These are phyloP conservation scores for Cantharis lateralis DNA, from an alignment of 2,888 invertebrate species.

Conservation along the genomic window DNA sequence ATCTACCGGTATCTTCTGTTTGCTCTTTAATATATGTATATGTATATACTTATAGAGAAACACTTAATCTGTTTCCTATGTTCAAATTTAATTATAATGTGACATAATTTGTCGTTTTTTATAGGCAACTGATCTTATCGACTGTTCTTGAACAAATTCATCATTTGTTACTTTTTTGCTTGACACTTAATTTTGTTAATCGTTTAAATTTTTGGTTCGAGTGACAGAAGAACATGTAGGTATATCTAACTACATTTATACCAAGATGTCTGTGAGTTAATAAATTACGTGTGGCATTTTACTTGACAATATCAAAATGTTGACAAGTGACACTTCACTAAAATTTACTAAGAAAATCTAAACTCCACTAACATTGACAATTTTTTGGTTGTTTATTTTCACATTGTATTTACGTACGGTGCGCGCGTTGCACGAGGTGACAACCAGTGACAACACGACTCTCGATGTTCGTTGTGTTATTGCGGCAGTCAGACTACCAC, in stretches of 20 bases:
- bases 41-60: background rate
- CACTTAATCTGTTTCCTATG: background rate
- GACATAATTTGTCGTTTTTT: background rate
- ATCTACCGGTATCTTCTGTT: background rate
- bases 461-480: conserved; percentile 29
- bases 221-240: background rate
- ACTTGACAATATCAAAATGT: background rate
- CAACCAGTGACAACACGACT: conserved; percentile 34
- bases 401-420: conserved; percentile 21
- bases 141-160: background rate
- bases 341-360: background rate
- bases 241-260: background rate
- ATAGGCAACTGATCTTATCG: background rate
- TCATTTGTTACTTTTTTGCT: background rate
- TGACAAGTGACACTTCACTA: background rate
- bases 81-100: background rate
- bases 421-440: conserved; percentile 32
- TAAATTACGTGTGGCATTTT: background rate
- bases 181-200: background rate
- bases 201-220: background rate
- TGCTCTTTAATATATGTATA: background rate
- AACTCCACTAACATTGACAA: background rate
- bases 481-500: conserved; percentile 39
- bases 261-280: background rate
- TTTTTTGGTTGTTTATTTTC: conserved; percentile 1